Evolutionary conservation across 2,797 vertebrate species (phyloP), one percentile per base, ranked within the genome.

Genomic region (Betta splendens): DNA sequence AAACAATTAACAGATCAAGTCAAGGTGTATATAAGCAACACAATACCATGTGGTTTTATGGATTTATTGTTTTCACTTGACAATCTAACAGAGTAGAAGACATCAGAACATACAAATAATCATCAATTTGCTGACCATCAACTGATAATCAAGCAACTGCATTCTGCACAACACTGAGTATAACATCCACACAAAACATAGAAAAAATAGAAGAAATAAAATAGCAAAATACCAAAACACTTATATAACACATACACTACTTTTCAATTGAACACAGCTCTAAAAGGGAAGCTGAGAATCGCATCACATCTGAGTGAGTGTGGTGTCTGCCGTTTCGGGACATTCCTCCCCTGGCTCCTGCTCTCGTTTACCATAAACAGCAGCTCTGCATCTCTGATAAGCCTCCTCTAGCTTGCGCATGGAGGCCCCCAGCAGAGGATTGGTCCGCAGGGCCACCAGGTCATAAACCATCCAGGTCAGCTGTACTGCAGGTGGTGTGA

Each of bases 391-490:
- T 21, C 57, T 82, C 6, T 84, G 62, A 55, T 86, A 91, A 12
- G 86, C 90, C 0, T 92, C 88, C 37, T 94, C 80, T 71, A 97
- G 82, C 10, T 48, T 78, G 62, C 36, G 80, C 83, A 94, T 59
- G 26, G 89, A 83, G 5, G 66, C 81, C 2, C 35, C 64, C 55
- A 94, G 66, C 3, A 89, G 83, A 11, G 94, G 93, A 73, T 88
- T 87, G 62, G 92, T 93, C 28, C 92, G 85, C 36, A 93, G 69
- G 0, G 90, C 84, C 43, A 93, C 89, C 87, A 93, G 89, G 77
- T 96, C 92, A 2, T 96, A 96, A 3, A 89, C 80, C 93, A 96
- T 93, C 90, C 91, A 94, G 0, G 91, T 89, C 45, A 93, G 64
- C 52, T 90, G 90, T 61, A 94, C 97, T 99, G 31, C 63, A 65